Evolutionary conservation across 2,113 vertebrate genomes (phyloP).

Genomic region (Bettongia penicillata): DNA sequence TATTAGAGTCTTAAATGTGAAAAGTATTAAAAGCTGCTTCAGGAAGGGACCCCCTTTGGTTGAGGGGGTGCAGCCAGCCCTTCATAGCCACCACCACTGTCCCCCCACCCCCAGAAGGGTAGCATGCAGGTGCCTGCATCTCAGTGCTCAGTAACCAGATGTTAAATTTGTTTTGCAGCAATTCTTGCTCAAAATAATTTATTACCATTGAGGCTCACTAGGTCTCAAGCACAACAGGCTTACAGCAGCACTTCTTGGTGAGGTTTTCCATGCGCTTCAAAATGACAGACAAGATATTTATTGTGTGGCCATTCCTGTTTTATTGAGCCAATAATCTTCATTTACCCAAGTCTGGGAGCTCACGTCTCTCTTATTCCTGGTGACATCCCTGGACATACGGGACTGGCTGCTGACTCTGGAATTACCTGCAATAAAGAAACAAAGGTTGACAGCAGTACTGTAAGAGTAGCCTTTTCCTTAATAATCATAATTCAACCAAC

Average conservation of each 20-base stretch:
- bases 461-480: constrained; percentile 1
- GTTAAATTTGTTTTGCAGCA: background rate
- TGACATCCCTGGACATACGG: background rate
- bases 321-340: constrained; percentile 5
- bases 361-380: background rate
- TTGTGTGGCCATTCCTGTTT: background rate
- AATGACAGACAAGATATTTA: constrained; percentile 14
- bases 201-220: background rate
- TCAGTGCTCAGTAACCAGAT: background rate
- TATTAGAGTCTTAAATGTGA: background rate
- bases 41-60: background rate
- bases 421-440: background rate
- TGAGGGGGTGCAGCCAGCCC: background rate
- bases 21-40: background rate
- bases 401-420: background rate
- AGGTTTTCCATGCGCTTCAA: background rate
- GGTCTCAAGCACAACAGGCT: background rate
- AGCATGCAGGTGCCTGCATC: background rate
- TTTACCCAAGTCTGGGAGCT: background rate
- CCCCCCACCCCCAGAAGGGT: background rate
- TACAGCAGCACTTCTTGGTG: background rate
- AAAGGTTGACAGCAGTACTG: background rate
- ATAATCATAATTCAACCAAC: background rate
- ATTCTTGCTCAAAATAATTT: background rate
- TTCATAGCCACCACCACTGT: background rate